phyloP scores from a whole-genome alignment of 2,888 invertebrate genomes.

The Lasius platythorax region DNA sequence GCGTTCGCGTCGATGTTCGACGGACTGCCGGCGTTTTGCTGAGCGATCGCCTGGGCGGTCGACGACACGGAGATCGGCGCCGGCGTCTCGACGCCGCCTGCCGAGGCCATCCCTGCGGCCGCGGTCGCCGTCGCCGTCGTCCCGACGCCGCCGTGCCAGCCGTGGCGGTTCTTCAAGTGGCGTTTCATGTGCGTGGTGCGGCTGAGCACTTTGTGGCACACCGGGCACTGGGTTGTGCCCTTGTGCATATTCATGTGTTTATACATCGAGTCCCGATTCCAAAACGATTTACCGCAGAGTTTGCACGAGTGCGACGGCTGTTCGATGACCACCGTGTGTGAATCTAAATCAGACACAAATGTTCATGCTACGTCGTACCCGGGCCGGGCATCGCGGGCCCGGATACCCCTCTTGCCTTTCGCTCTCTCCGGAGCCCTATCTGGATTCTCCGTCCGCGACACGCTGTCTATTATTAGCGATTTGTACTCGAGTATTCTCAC shows the following conservation, averaged over 20 bases:
- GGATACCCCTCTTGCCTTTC: background rate
- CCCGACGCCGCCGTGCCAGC: constrained; percentile 83
- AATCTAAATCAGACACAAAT: constrained; percentile 85
- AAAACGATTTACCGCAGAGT: constrained; percentile 86
- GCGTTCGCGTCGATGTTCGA: constrained; percentile 77
- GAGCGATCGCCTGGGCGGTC: constrained; percentile 69
- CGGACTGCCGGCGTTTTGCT: constrained; percentile 66
- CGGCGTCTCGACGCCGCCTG: constrained; percentile 35
- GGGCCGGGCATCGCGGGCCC: constrained; percentile 12
- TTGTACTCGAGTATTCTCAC: background rate
- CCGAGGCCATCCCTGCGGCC: constrained; percentile 23
- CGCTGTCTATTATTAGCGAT: constrained; percentile 18
- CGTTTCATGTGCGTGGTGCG: constrained; percentile 86
- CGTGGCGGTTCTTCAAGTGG: constrained; percentile 85
- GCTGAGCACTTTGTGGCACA: constrained; percentile 86
- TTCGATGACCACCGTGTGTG: constrained; percentile 85
- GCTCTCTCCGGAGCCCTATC: constrained; percentile 7
- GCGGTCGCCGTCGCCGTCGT: constrained; percentile 68
- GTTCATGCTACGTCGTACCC: constrained; percentile 65
- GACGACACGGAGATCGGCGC: constrained; percentile 71
- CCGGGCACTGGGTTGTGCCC: constrained; percentile 86
- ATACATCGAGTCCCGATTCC: constrained; percentile 87
- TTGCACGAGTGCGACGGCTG: constrained; percentile 86
- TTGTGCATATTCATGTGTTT: constrained; percentile 87
- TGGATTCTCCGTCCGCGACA: background rate